Percentiles rank a stretch among this genome's conserved stretches.
These are phyloP conservation scores for Gambusia affinis DNA, from an alignment of 2,113 vertebrate species.

Conservation along the genomic window DNA sequence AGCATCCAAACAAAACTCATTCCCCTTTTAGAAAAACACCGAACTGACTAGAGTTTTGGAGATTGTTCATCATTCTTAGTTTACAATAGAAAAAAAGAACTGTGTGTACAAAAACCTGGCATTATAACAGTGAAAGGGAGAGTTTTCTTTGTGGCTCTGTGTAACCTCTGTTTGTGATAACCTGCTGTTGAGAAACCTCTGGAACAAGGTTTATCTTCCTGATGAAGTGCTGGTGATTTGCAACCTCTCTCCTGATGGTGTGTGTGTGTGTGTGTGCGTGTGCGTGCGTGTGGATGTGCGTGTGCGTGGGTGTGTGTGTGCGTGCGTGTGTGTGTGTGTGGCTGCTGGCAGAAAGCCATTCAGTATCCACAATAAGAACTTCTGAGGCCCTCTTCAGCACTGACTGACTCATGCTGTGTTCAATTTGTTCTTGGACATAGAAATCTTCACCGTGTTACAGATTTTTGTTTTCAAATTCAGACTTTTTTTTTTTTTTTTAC, in stretches of 20 bases:
- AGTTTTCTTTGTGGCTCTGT: not conserved
- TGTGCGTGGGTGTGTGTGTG: too few relatives aligned
- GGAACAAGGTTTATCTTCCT: not conserved
- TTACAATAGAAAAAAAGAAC: constrained; percentile 7
- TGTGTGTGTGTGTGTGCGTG: not conserved
- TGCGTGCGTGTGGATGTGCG: too few relatives aligned
- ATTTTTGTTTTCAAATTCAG: too few relatives aligned
- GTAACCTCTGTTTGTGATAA: not conserved
- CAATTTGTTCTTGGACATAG: too few relatives aligned
- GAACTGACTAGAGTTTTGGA: constrained; percentile 2
- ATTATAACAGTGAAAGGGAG: not conserved
- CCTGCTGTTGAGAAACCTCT: not conserved
- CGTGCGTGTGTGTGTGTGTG: too few relatives aligned
- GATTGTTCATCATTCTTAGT: constrained; percentile 15
- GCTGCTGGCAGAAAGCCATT: too few relatives aligned
- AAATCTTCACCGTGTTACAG: too few relatives aligned
- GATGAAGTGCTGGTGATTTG: not conserved
- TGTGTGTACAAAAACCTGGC: not conserved
- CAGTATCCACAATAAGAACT: too few relatives aligned
- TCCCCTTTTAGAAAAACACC: constrained; percentile 14
- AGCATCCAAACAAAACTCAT: constrained; percentile 52
- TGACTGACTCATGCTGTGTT: too few relatives aligned
- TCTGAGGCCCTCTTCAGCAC: too few relatives aligned
- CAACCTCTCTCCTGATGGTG: not conserved
- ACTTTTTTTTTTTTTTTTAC: too few relatives aligned